Evolutionary conservation across 2,797 vertebrate species (phyloP).

Genomic region (Hypotaenidia philippensis): DNA sequence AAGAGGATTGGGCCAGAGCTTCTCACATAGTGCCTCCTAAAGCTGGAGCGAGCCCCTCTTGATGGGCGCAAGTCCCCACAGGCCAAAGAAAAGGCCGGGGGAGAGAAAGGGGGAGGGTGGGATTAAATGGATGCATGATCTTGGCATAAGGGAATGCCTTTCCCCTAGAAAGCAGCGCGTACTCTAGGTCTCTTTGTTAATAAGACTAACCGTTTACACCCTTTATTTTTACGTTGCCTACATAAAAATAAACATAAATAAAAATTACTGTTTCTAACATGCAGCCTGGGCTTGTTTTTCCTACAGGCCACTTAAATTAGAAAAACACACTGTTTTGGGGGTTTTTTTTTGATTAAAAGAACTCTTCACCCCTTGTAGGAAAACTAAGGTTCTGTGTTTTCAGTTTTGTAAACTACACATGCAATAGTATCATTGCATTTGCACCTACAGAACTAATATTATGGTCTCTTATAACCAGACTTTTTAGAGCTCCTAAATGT

Average conservation of each 20-base stretch:
- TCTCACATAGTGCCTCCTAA: slow-evolving; percentile 59
- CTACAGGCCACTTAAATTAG: not conserved
- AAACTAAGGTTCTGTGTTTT: slow-evolving; percentile 16
- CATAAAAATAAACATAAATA: not conserved
- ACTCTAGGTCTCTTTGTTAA: slow-evolving; percentile 42
- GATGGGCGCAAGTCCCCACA: not conserved
- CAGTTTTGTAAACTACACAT: not conserved
- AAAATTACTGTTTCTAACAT: not conserved
- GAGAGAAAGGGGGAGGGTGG: slow-evolving; percentile 27
- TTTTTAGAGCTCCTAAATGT: not conserved
- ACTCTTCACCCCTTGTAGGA: not conserved
- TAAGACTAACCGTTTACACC: not conserved
- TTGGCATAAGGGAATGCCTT: slow-evolving; percentile 24
- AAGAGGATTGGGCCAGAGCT: slow-evolving; percentile 76
- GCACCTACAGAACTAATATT: not conserved
- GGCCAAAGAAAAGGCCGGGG: slow-evolving; percentile 46
- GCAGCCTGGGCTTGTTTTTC: not conserved
- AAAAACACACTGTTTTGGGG: not conserved
- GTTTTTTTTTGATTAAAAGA: slow-evolving; percentile 19
- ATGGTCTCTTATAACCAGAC: not conserved
- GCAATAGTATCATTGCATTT: not conserved
- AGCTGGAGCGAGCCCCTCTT: slow-evolving; percentile 59
- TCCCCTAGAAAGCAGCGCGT: not conserved
- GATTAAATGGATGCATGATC: not conserved
- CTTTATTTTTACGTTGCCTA: not conserved